Conservation (phyloP, 2,113 vertebrate genomes). For the Lycaon pictus region DNA sequence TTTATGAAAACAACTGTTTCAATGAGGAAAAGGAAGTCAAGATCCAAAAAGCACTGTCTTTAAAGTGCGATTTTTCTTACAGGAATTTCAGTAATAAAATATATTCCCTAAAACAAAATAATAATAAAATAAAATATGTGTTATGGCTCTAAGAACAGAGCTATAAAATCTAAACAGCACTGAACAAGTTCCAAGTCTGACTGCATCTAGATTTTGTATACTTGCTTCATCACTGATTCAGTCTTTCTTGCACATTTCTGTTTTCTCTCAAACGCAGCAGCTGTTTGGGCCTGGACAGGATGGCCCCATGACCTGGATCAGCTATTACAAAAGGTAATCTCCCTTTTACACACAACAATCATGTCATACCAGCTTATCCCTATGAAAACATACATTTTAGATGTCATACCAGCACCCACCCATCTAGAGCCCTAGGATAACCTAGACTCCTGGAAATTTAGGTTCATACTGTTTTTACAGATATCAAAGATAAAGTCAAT, state of each 20-base stretch:
- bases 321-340: not conserved
- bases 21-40: not conserved
- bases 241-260: not conserved
- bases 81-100: conserved; percentile 55
- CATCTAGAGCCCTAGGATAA: not conserved
- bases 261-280: not conserved
- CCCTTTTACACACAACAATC: not conserved
- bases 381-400: not conserved
- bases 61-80: conserved; percentile 19
- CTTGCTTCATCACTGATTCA: not conserved
- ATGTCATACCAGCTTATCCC: not conserved
- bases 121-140: not conserved
- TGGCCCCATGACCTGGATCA: not conserved
- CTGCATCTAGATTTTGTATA: not conserved
- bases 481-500: not conserved
- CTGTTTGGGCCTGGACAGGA: not conserved
- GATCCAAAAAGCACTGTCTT: not conserved
- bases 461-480: not conserved
- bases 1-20: conserved; percentile 23
- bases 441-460: not conserved
- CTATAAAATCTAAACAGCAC: not conserved
- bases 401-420: not conserved
- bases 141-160: not conserved
- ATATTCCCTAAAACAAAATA: not conserved
- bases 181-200: not conserved